These are phyloP conservation scores for Uloborus diversus DNA, from an alignment of 1,140 invertebrate species.

Conservation along the genomic window DNA sequence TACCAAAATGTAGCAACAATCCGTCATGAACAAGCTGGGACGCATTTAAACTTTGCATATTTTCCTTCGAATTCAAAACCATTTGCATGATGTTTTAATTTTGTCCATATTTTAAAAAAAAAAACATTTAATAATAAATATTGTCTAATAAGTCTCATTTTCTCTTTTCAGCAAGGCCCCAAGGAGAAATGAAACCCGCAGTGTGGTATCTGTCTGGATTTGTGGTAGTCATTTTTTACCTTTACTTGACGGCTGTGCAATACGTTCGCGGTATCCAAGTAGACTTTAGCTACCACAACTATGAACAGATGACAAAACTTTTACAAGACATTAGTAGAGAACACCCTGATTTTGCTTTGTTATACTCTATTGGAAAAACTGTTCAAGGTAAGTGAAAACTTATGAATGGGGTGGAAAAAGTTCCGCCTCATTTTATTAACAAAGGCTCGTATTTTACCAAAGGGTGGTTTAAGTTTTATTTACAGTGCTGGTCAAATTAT, in stretches of 20 bases:
- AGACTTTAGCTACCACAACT: constrained; percentile 89
- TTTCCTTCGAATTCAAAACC: no score
- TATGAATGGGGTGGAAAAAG: no score
- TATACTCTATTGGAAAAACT: constrained; percentile 93
- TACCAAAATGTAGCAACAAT: no score
- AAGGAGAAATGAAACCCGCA: constrained; percentile 65
- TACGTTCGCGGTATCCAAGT: constrained; percentile 63
- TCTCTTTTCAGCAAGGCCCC: constrained; percentile 9
- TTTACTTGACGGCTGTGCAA: constrained; percentile 66
- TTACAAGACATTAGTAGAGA: constrained; percentile 79
- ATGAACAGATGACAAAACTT: constrained; percentile 85
- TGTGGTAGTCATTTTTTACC: constrained; percentile 65
- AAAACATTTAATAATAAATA: no score
- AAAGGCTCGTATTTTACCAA: no score
- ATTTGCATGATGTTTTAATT: no score
- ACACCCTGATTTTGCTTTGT: constrained; percentile 84
- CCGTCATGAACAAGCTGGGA: no score
- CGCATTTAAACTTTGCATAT: no score
- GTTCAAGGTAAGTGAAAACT: constrained; percentile 76
- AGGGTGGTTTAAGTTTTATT: no score
- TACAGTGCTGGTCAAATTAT: no score
- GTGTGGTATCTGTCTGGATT: constrained; percentile 66
- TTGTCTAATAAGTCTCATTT: neutral
- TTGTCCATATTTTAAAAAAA: no score
- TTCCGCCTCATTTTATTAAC: no score